Evolutionary conservation across 2,113 vertebrate species (phyloP), one percentile per base, ranked within the genome.

Genomic region (Nettapus auritus): DNA sequence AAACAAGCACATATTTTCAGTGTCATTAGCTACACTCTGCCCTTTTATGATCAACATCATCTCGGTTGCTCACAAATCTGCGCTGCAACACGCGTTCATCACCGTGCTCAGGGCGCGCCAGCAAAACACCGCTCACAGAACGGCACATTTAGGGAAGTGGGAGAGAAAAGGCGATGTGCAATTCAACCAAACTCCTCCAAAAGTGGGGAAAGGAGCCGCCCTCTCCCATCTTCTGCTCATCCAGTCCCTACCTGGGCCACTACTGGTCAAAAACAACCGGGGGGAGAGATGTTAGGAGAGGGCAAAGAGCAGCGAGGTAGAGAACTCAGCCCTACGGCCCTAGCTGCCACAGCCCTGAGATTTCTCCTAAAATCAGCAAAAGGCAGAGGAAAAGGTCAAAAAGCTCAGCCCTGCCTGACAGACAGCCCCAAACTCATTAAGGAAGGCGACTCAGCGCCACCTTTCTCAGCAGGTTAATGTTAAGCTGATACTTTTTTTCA

Each of bases 101-200:
- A 67, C 4, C 4, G 63, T 25, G 42, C 33, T 5, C 44, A 17
- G 44, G 53, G 57, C 93, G 34, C 64, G 38, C 0, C 3, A 92
- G 78, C 26, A 59, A 73, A 52, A 87, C 14, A 57, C 40, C 56
- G 44, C 88, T 26, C 66, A 21, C 40, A 53, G 59, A 77, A 86
- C 79, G 71, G 86, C 88, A 86, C 82, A 90, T 92, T 92, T 83
- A 70, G 91, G 77, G 82, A 67, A 75, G 83, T 68, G 78, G 91
- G 94, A 94, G 77, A 92, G 62, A 62, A 92, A 79, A 0, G 36
- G 57, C 63, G 23, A 82, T 73, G 6, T 86, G 82, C 71, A 73
- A 68, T 69, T 92, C 77, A 62, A 81, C 69, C 57, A 48, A 23
- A 82, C 77, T 83, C 36, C 87, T 17, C n/a, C 12, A 77, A 63